These are phyloP conservation scores for Atherinomorus stipes DNA, from an alignment of 2,113 vertebrate genomes.

Conservation along the genomic window DNA sequence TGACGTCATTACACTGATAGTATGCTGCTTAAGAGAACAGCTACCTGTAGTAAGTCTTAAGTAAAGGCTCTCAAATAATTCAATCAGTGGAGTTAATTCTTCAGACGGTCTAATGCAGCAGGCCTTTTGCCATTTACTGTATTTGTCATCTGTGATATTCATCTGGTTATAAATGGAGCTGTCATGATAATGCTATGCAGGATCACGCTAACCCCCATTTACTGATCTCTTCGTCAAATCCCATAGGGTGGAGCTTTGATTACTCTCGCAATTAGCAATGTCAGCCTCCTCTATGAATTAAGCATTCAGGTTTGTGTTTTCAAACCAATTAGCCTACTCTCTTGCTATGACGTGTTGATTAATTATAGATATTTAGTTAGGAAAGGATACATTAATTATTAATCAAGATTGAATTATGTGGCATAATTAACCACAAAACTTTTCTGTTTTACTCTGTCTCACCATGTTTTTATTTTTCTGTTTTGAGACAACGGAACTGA, in stretches of 20 bases:
- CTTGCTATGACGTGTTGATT: slow-evolving; percentile 98
- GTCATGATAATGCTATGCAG: slow-evolving; percentile 76
- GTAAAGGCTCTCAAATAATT: slow-evolving; percentile 61
- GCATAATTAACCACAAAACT: slow-evolving; percentile 93
- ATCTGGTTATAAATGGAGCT: slow-evolving; percentile 81
- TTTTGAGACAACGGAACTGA: slow-evolving; percentile 60
- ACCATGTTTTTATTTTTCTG: slow-evolving; percentile 62
- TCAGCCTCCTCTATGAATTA: slow-evolving; percentile 95
- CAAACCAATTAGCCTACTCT: slow-evolving; percentile 98
- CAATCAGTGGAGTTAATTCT: slow-evolving; percentile 65
- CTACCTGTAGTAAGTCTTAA: slow-evolving; percentile 48
- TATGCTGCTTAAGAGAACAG: slow-evolving; percentile 33
- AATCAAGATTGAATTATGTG: slow-evolving; percentile 97
- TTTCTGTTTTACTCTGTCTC: slow-evolving; percentile 56
- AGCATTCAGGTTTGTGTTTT: slow-evolving; percentile 97
- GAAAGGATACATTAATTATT: slow-evolving; percentile 98
- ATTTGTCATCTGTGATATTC: slow-evolving; percentile 73
- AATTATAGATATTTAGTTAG: slow-evolving; percentile 99
- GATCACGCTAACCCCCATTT: slow-evolving; percentile 85
- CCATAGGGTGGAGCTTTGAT: slow-evolving; percentile 94
- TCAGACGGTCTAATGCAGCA: slow-evolving; percentile 69
- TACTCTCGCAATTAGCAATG: slow-evolving; percentile 97
- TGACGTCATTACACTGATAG: slow-evolving; percentile 28
- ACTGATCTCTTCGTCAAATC: slow-evolving; percentile 91
- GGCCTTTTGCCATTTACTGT: slow-evolving; percentile 70